phyloP scores from a whole-genome alignment of 2,113 vertebrate species.

The Sorex araneus region DNA sequence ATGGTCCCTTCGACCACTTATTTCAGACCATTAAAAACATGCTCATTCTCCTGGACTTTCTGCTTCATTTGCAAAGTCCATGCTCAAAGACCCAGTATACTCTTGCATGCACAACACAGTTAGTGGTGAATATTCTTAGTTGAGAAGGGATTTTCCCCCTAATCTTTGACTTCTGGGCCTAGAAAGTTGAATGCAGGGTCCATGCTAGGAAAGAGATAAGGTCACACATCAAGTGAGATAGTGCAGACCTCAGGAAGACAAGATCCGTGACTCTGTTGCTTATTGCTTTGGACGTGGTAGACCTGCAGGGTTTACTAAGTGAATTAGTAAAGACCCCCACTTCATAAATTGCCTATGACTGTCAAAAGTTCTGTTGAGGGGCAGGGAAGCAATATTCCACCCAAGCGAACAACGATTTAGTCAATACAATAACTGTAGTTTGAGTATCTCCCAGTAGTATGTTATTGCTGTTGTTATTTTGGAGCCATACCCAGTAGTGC shows the following conservation, averaged over 20 bases:
- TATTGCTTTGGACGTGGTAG: neutral
- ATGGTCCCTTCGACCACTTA: too few relatives aligned
- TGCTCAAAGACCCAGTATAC: neutral
- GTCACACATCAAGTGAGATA: too few relatives aligned
- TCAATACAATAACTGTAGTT: neutral
- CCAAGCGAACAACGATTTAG: neutral
- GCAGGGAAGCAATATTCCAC: too few relatives aligned
- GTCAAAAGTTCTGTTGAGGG: too few relatives aligned
- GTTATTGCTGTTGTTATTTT: too few relatives aligned
- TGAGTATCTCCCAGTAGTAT: neutral
- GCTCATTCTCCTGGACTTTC: neutral
- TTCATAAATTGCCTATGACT: slow-evolving; percentile 9
- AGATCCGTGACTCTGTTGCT: neutral
- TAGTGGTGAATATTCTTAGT: neutral
- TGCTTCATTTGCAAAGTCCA: neutral
- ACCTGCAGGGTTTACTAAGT: neutral
- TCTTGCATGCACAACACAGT: neutral
- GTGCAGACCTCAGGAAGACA: neutral
- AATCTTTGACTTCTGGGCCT: neutral
- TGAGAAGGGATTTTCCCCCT: neutral
- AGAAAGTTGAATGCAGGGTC: neutral
- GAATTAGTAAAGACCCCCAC: slow-evolving; percentile 28
- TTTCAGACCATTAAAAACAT: neutral
- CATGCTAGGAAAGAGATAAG: too few relatives aligned
- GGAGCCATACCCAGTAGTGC: too few relatives aligned